These are phyloP conservation scores for Ataeniobius toweri DNA, from an alignment of 2,797 vertebrate genomes.

Conservation along the genomic window DNA sequence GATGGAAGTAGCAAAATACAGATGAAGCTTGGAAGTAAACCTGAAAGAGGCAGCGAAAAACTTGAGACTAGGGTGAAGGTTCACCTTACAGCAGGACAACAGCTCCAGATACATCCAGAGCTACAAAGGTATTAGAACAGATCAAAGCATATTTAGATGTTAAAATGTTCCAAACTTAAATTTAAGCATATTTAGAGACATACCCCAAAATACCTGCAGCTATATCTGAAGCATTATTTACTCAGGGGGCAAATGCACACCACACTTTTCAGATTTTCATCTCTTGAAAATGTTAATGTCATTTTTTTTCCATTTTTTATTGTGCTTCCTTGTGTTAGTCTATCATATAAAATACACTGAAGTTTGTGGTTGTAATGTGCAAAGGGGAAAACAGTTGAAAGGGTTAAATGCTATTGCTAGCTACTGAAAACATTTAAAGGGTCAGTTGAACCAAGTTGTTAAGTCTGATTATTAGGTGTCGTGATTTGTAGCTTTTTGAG, in stretches of 20 bases:
- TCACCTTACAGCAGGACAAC: not conserved
- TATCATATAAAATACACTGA: not conserved
- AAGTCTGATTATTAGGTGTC: not conserved
- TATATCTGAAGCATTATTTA: not conserved
- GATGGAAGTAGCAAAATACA: not conserved
- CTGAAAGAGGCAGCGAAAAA: not conserved
- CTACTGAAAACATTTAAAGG: not conserved
- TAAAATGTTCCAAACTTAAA: not conserved
- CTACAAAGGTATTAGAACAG: not conserved
- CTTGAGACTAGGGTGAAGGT: not conserved
- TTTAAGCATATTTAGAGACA: not conserved
- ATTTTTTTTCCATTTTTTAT: not conserved
- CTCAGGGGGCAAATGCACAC: not conserved
- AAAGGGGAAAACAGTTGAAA: not conserved
- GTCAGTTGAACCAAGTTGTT: slow-evolving; percentile 1
- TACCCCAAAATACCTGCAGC: not conserved
- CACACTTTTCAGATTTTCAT: not conserved
- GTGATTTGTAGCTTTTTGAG: too few species aligned
- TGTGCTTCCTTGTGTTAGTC: not conserved
- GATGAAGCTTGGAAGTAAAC: not conserved
- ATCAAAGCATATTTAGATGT: not conserved
- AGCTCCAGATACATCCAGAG: not conserved
- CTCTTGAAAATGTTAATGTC: not conserved
- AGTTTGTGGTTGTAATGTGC: not conserved
- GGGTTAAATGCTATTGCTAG: not conserved